Evolutionary conservation across 2,113 vertebrate species (phyloP), one percentile per base, ranked within the genome.

Genomic region (Poecilia latipinna): DNA sequence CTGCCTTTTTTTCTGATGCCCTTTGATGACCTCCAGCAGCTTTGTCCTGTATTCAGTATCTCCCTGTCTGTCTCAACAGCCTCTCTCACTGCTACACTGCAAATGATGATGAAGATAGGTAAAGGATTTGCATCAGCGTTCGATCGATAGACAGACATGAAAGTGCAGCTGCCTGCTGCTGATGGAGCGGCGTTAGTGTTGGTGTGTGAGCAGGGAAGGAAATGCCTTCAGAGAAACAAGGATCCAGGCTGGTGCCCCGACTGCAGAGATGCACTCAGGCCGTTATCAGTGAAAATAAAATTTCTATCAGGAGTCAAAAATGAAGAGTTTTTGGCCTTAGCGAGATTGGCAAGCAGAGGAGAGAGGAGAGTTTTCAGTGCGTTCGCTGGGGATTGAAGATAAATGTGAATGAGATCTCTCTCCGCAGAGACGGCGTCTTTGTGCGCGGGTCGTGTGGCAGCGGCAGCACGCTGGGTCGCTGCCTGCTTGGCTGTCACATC

Each of bases 91-190:
- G 51, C 75, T 48, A 70, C 35, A 35, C 68, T 72, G 62, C 51
- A 74, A 61, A 57, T 48, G 60, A 61, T 28, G 60, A 67, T 70
- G 71, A 65, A 83, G 85, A 82, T 78, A 69, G 33, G 70, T 88
- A 69, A 85, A 83, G 66, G 61, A 89, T 80, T 29, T 42, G 71
- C 78, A 80, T 86, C 77, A 91, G 24, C 78, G 80, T 89, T 86
- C 82, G 69, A 86, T 87, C 82, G 82, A 80, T 88, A 72, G 70
- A 86, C 85, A 72, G 68, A 87, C 87, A 80, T 78, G 69, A 81
- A 84, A 81, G 83, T 84, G 72, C 68, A 73, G 80, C 77, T 4
- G 5, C 62, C 62, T 31, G 39, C 71, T 82, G 69, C 26, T 89
- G 79, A 82, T 82, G 72, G 83, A 83, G 66, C 70, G 57, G 65